These are phyloP conservation scores for Ladona fulva DNA, from an alignment of 1,140 invertebrate genomes.

Conservation along the genomic window DNA sequence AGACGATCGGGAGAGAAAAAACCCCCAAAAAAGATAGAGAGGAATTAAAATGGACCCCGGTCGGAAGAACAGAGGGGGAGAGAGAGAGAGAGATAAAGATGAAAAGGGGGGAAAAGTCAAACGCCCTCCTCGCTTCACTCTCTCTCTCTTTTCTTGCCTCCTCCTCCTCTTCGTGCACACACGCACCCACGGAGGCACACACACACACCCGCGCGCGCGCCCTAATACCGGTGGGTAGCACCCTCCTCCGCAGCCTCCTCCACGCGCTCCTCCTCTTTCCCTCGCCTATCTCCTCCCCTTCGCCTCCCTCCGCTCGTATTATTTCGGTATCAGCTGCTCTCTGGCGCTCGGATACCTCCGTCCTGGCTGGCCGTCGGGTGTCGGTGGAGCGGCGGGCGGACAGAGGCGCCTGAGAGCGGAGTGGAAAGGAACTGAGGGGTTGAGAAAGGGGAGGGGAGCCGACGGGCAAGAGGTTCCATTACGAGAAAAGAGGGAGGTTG, in stretches of 20 bases:
- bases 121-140: not conserved
- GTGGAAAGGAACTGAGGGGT: not conserved
- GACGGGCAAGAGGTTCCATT: conserved; percentile 3
- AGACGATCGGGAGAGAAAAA: no score
- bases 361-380: not conserved
- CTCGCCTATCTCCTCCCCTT: no score
- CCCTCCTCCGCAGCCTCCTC: no score
- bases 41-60: no score
- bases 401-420: not conserved
- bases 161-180: not conserved
- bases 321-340: conserved; percentile 1
- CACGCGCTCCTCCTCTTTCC: no score
- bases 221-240: no score
- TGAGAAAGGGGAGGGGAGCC: not conserved
- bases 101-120: not conserved
- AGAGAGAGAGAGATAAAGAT: not conserved
- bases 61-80: no score
- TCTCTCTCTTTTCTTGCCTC: not conserved
- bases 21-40: no score
- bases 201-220: no score
- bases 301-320: not conserved
- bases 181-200: no score
- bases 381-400: not conserved
- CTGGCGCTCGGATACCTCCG: not conserved
- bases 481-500: not conserved